Base-by-base conservation (phyloP, 2,797 vertebrate genomes). In the Pachyuromys duprasi region DNA sequence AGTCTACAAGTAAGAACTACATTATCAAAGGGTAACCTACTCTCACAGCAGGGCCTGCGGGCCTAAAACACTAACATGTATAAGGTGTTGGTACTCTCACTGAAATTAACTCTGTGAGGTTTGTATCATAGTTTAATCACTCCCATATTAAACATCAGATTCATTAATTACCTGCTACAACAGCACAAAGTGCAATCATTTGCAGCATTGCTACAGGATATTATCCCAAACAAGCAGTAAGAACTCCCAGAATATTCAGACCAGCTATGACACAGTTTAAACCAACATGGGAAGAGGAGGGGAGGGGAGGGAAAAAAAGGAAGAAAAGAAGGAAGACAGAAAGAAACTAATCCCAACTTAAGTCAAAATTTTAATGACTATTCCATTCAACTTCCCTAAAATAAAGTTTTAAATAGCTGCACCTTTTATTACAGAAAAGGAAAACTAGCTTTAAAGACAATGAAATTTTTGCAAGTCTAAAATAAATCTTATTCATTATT, bases 301-400 rank as follows among this genome's bases (percentile, higher is more conserved):
- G 45, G 45, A 45, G 45, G 7, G 45, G 45, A 45, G 49, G 49
- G 49, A 11, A 49, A 49, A 49, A 11, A 49, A 49, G 49, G 49
- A 49, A 49, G 49, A 49, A 49, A 49, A 11, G 49, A 49, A 49
- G 49, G 49, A 8, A 49, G 49, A 49, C 49, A 49, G 49, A 49
- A 57, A 57, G 55, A 57, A 57, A 17, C 9, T 75, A 95, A 89
- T 80, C 90, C 33, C 12, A 96, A 49, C 8, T 2, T 39, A 45
- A 7, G 31, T 86, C 42, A 97, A 67, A 93, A 39, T 87, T 28
- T 74, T 91, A 80, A 67, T 63, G 75, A 95, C 36, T 92, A 94
- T 57, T 86, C 8, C 57, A 93, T 4, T 31, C 79, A 94, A 93
- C 72, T n/a, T 88, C 82, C 74, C 78, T 69, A 95, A 84, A 90